Percentiles rank a stretch among this genome's conserved stretches.
Conservation (phyloP, 1,140 invertebrate species). For the Agrilus planipennis region DNA sequence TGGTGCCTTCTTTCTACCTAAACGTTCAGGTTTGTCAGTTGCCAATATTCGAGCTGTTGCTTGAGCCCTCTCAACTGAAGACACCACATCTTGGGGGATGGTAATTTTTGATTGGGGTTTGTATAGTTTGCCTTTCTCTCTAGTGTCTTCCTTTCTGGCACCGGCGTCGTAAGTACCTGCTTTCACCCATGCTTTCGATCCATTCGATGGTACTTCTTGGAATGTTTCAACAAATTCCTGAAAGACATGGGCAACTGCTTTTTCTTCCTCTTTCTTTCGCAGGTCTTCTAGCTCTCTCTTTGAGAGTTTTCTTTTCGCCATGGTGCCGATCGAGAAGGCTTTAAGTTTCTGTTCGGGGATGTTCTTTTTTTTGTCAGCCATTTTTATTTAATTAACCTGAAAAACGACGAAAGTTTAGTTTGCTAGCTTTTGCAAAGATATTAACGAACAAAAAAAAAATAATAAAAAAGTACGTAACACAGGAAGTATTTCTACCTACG, state of each 20-base stretch:
- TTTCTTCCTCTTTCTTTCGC: constrained; percentile 81
- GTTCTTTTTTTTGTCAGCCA: too few relatives aligned
- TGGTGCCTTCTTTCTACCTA: constrained; percentile 65
- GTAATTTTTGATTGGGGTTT: constrained; percentile 76
- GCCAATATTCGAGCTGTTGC: constrained; percentile 61
- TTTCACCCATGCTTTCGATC: constrained; percentile 90
- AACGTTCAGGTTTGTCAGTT: constrained; percentile 48
- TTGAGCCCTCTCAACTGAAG: constrained; percentile 45
- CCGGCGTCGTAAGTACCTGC: constrained; percentile 93
- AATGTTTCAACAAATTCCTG: constrained; percentile 97
- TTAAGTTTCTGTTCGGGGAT: constrained; percentile 67
- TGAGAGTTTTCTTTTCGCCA: constrained; percentile 67
- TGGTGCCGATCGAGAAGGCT: constrained; percentile 70
- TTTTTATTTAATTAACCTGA: too few relatives aligned
- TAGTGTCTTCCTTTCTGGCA: constrained; percentile 79
- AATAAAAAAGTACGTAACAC: too few relatives aligned
- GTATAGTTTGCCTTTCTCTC: constrained; percentile 84
- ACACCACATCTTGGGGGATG: constrained; percentile 34
- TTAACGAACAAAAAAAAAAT: too few relatives aligned
- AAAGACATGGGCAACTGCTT: constrained; percentile 75
- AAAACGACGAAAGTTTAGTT: too few relatives aligned
- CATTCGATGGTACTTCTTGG: constrained; percentile 70
- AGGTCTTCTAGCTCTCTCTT: constrained; percentile 82
- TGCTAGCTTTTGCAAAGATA: too few relatives aligned
- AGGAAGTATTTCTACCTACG: too few relatives aligned